Evolutionary conservation across 2,888 invertebrate species (phyloP).

Genomic region (Julus scandinavius): DNA sequence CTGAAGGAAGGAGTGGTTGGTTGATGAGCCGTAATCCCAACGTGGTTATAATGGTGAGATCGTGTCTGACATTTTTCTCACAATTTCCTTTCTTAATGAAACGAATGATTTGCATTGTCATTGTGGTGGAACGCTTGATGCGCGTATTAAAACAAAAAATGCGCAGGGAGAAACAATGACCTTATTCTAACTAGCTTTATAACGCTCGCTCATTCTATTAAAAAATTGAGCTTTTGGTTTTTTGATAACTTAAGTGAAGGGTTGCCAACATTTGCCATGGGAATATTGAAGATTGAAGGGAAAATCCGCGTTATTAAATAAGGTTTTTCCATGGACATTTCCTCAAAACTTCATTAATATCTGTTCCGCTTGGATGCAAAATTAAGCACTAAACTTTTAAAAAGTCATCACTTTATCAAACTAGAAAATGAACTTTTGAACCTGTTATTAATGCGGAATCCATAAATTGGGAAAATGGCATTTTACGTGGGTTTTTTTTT

Average conservation of each 20-base stretch:
- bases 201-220: background rate
- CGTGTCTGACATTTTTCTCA: slow-evolving; percentile 47
- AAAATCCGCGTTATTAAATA: slow-evolving; percentile 12
- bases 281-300: background rate
- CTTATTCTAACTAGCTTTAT: slow-evolving; percentile 9
- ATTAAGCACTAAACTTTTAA: too few relatives aligned
- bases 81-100: slow-evolving; percentile 47
- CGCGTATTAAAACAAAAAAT: slow-evolving; percentile 5
- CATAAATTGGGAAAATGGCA: too few relatives aligned
- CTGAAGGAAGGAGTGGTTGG: slow-evolving; percentile 9
- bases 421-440: too few relatives aligned
- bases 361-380: background rate
- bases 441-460: too few relatives aligned
- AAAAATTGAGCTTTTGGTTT: background rate
- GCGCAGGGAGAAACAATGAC: background rate
- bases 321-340: background rate
- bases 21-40: slow-evolving; percentile 30
- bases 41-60: slow-evolving; percentile 48
- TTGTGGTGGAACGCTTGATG: slow-evolving; percentile 42
- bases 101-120: slow-evolving; percentile 43
- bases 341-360: slow-evolving; percentile 3
- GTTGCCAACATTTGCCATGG: background rate
- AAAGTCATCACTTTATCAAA: too few relatives aligned
- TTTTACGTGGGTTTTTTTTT: too few relatives aligned
- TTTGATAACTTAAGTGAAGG: background rate